phyloP scores from a whole-genome alignment of 37 sponge, comb jelly and placozoan genomes.

The Oopsacas minuta region DNA sequence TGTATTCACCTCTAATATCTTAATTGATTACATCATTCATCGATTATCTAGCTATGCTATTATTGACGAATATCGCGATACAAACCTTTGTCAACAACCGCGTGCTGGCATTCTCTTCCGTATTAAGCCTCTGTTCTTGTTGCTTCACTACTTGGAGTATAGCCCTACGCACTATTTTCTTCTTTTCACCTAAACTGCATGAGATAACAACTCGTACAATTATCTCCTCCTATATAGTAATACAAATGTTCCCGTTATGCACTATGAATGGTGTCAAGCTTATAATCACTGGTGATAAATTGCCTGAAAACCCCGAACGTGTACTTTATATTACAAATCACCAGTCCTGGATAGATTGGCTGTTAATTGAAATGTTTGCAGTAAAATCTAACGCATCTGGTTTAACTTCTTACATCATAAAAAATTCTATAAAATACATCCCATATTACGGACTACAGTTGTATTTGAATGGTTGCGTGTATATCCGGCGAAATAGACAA shows the following conservation, averaged over 20 bases:
- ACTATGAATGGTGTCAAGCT: constrained; percentile 8
- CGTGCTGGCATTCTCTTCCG: neutral
- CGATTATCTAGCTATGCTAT: neutral
- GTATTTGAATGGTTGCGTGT: neutral
- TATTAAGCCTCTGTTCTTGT: neutral
- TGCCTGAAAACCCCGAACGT: neutral
- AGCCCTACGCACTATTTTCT: neutral
- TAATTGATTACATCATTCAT: too few relatives aligned
- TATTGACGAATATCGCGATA: neutral
- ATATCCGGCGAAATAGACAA: neutral
- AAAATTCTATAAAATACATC: neutral
- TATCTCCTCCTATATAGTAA: neutral
- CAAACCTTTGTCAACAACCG: neutral
- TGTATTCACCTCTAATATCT: too few relatives aligned
- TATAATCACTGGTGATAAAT: neutral
- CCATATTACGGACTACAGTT: constrained; percentile 12
- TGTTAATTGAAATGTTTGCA: constrained; percentile 2
- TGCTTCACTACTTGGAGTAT: neutral
- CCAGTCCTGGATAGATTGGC: constrained; percentile 7
- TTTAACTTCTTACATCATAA: neutral
- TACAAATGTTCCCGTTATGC: neutral
- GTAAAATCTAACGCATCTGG: neutral
- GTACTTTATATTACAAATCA: neutral
- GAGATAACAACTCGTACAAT: neutral
- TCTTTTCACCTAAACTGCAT: neutral